Percentiles rank a stretch among this genome's conserved stretches.
Conservation (phyloP, 2,888 invertebrate species). For the Agrenia bidenticulata region DNA sequence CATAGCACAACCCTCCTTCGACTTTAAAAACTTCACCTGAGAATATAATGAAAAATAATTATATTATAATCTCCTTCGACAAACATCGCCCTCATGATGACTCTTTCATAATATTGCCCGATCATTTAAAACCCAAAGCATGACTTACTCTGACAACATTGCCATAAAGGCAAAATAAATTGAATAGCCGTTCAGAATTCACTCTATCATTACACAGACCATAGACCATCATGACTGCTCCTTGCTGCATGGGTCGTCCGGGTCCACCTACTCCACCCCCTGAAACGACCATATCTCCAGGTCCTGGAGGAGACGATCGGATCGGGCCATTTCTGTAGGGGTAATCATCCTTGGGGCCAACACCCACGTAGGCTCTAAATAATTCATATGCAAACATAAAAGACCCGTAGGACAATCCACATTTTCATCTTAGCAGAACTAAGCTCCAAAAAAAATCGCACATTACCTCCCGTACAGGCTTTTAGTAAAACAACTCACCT, state of each 20-base stretch:
- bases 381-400: conserved; percentile 12
- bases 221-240: conserved; percentile 97
- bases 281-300: conserved; percentile 47
- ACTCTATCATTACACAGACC: conserved; percentile 90
- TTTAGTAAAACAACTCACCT: conserved; percentile 35
- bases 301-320: conserved; percentile 49
- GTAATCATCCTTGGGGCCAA: conserved; percentile 51
- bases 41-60: conserved; percentile 14
- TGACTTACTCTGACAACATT: conserved; percentile 88
- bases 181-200: conserved; percentile 95
- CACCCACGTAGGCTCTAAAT: conserved; percentile 48
- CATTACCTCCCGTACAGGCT: neutral
- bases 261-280: conserved; percentile 49
- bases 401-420: neutral
- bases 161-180: conserved; percentile 97
- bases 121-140: neutral
- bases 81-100: neutral
- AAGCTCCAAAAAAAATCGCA: conserved; percentile 1
- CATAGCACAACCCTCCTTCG: conserved; percentile 99
- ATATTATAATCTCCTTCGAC: neutral
- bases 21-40: conserved; percentile 93
- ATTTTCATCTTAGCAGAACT: neutral
- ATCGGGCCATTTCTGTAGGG: conserved; percentile 50
- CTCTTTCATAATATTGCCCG: neutral
- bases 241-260: conserved; percentile 63